Conservation (phyloP, 2,888 invertebrate species). For the Heliconius charithonia region DNA sequence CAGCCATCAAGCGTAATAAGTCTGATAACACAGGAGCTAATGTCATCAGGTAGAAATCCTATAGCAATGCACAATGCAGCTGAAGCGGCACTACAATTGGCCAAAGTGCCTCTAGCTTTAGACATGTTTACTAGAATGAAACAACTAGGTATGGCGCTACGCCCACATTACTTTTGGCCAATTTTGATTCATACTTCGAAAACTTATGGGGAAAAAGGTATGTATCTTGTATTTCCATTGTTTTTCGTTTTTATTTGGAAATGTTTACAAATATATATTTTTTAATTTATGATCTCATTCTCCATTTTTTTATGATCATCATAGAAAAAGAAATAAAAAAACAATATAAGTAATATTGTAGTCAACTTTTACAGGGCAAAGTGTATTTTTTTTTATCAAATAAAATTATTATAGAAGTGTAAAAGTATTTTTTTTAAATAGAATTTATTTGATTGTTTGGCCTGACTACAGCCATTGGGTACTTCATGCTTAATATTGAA, state of each 20-base stretch:
- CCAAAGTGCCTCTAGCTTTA: slow-evolving; percentile 73
- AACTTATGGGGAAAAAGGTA: slow-evolving; percentile 82
- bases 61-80: slow-evolving; percentile 80
- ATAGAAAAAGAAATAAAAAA: too few species aligned
- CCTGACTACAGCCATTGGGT: too few species aligned
- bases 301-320: too few species aligned
- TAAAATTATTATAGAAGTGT: too few species aligned
- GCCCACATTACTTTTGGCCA: slow-evolving; percentile 88
- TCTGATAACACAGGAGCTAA: slow-evolving; percentile 73
- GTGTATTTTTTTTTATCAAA: too few species aligned
- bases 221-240: slow-evolving; percentile 2
- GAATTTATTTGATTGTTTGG: too few species aligned
- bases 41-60: slow-evolving; percentile 74
- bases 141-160: slow-evolving; percentile 66
- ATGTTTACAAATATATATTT: neutral
- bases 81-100: slow-evolving; percentile 79
- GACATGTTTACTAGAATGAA: slow-evolving; percentile 76
- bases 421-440: too few species aligned
- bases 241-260: neutral
- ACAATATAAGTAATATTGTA: too few species aligned
- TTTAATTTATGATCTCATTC: neutral
- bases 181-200: slow-evolving; percentile 78
- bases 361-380: too few species aligned
- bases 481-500: too few species aligned
- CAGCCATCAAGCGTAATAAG: slow-evolving; percentile 76